phyloP scores from a whole-genome alignment of 2,888 invertebrate genomes.

The Lordiphosa fenestrarum region DNA sequence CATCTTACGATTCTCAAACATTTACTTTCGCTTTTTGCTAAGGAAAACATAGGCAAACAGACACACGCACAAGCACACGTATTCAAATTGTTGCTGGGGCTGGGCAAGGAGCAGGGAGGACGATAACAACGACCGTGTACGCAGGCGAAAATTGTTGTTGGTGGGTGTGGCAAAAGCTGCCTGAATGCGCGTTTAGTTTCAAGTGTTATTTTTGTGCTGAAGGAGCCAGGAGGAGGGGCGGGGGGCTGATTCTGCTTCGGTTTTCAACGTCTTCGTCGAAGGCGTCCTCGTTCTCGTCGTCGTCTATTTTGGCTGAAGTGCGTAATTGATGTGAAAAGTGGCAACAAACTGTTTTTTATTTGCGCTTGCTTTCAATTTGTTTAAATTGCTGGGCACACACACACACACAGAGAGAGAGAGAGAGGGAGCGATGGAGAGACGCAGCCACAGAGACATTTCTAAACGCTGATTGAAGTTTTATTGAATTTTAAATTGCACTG shows the following conservation, averaged over 20 bases:
- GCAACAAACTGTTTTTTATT: slow-evolving; percentile 75
- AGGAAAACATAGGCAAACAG: slow-evolving; percentile 63
- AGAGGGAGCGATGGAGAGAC: slow-evolving; percentile 2
- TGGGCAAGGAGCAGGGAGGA: slow-evolving; percentile 13
- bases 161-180: slow-evolving; percentile 45
- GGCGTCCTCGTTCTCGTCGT: slow-evolving; percentile 29
- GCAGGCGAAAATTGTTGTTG: slow-evolving; percentile 69
- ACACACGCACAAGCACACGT: slow-evolving; percentile 33
- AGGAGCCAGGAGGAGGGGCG: slow-evolving; percentile 24
- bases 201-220: slow-evolving; percentile 73
- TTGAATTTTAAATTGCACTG: slow-evolving; percentile 67
- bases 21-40: slow-evolving; percentile 73
- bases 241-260: slow-evolving; percentile 42
- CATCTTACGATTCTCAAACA: slow-evolving; percentile 75
- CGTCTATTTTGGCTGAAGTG: slow-evolving; percentile 73
- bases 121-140: slow-evolving; percentile 58
- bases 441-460: slow-evolving; percentile 33
- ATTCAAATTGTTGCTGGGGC: slow-evolving; percentile 57
- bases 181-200: slow-evolving; percentile 74
- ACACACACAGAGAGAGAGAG: slow-evolving; percentile 1
- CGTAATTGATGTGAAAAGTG: slow-evolving; percentile 75
- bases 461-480: slow-evolving; percentile 72
- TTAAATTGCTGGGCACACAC: slow-evolving; percentile 68
- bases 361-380: slow-evolving; percentile 75
- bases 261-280: slow-evolving; percentile 23